Conservation (phyloP, 2,888 invertebrate genomes). For the Metopia argyrocephala region DNA sequence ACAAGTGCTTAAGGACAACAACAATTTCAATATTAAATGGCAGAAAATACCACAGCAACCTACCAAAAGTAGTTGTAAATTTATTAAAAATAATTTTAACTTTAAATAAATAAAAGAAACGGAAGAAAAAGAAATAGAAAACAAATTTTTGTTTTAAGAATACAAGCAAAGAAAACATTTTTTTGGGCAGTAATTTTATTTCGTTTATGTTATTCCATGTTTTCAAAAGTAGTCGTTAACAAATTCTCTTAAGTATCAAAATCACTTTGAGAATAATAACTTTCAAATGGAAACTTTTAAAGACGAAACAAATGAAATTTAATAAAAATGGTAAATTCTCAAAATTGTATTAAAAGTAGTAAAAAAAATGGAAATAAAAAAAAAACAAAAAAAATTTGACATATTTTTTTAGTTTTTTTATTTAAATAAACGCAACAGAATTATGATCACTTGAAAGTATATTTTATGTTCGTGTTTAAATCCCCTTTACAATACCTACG, state of each 20-base stretch:
- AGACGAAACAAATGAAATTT: background rate
- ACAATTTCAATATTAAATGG: background rate
- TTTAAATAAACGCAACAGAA: background rate
- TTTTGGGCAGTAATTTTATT: too few species aligned
- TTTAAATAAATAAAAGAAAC: background rate
- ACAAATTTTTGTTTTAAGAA: background rate
- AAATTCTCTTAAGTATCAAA: background rate
- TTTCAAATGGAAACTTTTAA: background rate
- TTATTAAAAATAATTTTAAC: background rate
- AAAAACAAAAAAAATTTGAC: background rate
- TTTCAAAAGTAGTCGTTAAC: too few species aligned
- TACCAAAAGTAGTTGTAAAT: background rate
- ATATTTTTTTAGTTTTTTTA: background rate
- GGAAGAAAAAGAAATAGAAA: background rate
- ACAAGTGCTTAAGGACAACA: constrained; percentile 1
- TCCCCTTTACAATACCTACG: constrained; percentile 9
- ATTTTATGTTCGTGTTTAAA: background rate
- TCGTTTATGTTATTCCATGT: background rate
- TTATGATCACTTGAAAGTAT: background rate
- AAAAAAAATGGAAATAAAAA: too few species aligned
- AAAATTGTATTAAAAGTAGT: too few species aligned
- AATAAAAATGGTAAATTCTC: too few species aligned
- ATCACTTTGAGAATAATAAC: background rate
- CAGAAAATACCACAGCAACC: background rate
- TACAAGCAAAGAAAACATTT: background rate